These are phyloP conservation scores for Ichneumoninae sp. DNA, from an alignment of 2,888 invertebrate genomes.

Conservation along the genomic window DNA sequence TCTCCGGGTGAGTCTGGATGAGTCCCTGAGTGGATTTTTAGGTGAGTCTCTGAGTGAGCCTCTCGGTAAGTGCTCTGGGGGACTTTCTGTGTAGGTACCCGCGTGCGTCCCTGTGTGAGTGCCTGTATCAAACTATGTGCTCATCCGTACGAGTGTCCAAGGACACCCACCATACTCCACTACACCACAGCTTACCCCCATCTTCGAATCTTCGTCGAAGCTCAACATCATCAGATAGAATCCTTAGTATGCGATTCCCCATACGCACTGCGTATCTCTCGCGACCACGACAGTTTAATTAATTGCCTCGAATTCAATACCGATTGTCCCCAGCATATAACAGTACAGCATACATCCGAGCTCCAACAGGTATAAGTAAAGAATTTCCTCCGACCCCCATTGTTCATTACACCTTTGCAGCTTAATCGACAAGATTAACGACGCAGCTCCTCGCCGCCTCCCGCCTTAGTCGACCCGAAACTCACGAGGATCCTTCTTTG, in stretches of 20 bases:
- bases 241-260: not conserved
- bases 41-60: too few species aligned
- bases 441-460: not conserved
- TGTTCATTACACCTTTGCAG: not conserved
- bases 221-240: not conserved
- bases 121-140: not conserved
- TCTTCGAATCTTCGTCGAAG: slow-evolving; percentile 8
- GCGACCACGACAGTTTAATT: slow-evolving; percentile 11
- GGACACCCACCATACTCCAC: not conserved
- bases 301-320: slow-evolving; percentile 36
- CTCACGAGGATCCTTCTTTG: slow-evolving; percentile 66
- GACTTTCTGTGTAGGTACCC: too few species aligned
- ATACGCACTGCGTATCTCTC: slow-evolving; percentile 1
- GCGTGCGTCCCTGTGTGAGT: not conserved
- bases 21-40: too few species aligned
- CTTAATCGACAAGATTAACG: slow-evolving; percentile 29
- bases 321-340: not conserved
- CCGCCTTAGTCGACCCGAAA: slow-evolving; percentile 7
- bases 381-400: slow-evolving; percentile 3
- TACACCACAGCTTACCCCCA: not conserved
- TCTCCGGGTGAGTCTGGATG: too few species aligned
- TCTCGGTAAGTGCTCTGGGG: too few species aligned
- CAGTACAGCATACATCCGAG: too few species aligned
- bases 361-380: not conserved
- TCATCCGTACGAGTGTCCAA: not conserved